Evolutionary conservation across 2,797 vertebrate species (phyloP).

Genomic region (Alosa sapidissima): DNA sequence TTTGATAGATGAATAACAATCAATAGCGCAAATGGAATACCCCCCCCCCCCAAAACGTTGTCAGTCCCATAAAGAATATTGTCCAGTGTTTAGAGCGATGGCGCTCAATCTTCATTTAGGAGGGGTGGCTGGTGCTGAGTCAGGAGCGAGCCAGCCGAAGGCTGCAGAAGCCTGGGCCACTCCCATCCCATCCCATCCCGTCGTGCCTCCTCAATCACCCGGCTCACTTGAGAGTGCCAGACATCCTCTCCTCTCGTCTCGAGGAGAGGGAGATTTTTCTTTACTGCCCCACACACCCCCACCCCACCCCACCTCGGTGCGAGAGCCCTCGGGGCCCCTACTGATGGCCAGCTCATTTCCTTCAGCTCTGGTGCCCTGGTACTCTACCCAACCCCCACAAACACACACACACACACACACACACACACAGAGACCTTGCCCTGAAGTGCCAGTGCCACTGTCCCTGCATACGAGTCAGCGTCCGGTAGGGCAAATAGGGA

Average conservation of each 20-base stretch:
- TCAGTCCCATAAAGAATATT: constrained; percentile 16
- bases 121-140: neutral
- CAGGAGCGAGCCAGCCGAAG: neutral
- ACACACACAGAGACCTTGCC: neutral
- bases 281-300: neutral
- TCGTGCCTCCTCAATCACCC: neutral
- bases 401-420: neutral
- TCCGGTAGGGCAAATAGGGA: neutral
- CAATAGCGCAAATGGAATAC: neutral
- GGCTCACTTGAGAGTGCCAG: neutral
- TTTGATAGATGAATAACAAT: constrained; percentile 26
- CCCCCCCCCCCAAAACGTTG: neutral
- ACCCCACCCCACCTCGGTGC: neutral
- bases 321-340: constrained; percentile 27
- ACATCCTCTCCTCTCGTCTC: neutral
- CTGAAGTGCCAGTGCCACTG: constrained; percentile 29
- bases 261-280: neutral
- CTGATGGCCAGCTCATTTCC: constrained; percentile 68
- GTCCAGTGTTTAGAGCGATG: constrained; percentile 9
- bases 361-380: constrained; percentile 48
- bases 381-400: neutral
- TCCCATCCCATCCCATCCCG: neutral
- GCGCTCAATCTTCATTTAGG: constrained; percentile 12
- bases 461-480: neutral
- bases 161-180: neutral